Evolutionary conservation across 2,888 invertebrate species (phyloP).

Genomic region (Microchrysa polita): DNA sequence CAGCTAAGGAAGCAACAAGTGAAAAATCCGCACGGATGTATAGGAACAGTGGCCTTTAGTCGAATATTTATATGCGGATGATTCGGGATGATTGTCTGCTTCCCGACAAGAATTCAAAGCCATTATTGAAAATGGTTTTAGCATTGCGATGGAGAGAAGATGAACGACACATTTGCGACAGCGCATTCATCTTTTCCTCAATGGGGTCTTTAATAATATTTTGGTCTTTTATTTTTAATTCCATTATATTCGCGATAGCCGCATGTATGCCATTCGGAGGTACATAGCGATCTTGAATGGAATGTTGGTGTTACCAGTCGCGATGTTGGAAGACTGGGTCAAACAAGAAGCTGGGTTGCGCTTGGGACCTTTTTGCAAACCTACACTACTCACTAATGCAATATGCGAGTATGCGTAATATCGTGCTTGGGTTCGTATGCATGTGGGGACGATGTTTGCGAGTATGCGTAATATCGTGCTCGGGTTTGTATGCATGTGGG

Average conservation of each 20-base stretch:
- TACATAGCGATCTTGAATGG: not conserved
- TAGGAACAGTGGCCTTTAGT: constrained; percentile 14
- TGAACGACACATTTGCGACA: constrained; percentile 37
- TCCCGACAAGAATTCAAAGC: constrained; percentile 8
- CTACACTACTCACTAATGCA: too few species aligned
- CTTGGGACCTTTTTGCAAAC: too few species aligned
- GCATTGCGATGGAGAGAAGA: not conserved
- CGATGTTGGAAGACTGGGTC: too few species aligned
- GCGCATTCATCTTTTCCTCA: constrained; percentile 44
- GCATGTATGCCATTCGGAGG: not conserved
- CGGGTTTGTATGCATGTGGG: too few species aligned
- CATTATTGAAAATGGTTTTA: constrained; percentile 3
- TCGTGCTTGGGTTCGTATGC: too few species aligned
- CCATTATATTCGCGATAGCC: too few species aligned
- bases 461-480: too few species aligned
- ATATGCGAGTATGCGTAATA: too few species aligned
- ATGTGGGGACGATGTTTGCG: too few species aligned
- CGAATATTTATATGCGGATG: constrained; percentile 21
- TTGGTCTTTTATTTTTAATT: constrained; percentile 35
- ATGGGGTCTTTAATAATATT: constrained; percentile 44
- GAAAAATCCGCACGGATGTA: not conserved
- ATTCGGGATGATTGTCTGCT: not conserved
- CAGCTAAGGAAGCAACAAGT: constrained; percentile 1
- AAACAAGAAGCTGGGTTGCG: too few species aligned
- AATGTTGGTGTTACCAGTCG: not conserved